Evolutionary conservation across 2,888 invertebrate species (phyloP), one percentile per base, ranked within the genome.

Genomic region (Baccha elongata): DNA sequence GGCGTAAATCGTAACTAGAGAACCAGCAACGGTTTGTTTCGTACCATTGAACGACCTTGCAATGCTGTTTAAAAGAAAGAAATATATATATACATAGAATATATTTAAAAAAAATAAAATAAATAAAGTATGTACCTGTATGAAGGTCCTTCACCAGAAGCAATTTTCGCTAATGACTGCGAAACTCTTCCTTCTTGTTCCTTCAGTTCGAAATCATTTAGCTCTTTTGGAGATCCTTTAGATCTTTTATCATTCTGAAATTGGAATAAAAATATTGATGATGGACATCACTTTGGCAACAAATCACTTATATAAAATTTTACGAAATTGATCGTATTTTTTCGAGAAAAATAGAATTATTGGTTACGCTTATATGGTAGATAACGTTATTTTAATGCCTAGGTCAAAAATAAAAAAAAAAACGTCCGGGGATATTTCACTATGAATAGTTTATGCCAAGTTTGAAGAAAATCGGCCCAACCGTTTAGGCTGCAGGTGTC

Each of bases 1-100:
- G 55, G 93, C 92, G 84, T 92, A 91, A 40, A 95, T 92, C 86
- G 91, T 92, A 37, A 93, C 93, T 3, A 80, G 17, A 15, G 55
- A 55, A 50, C 80, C 75, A 21, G 68, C 75, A 7, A 80, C 75
- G 1, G 68, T 21, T 55, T 75, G 75, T 37, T 46, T 64, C 10
- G 75, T 75, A 15, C 75, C 80, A 55, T 35, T 55, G 26, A 64
- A 58, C n/a, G 46, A 1, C 40, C 42, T 68, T 10, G 64, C 48
- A 50, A 80, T 69, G 32, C 69, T 76, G 37, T 44, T 44, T 13
- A 11, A 7, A n/a, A 5, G 6, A 23, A 23, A 48, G 4, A 6
- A 13, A n/a, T n/a, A 2, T 26, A 48, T 15, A n/a, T 26, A 8
- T 48, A n/a, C 35, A 4, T 21, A 10, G n/a, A n/a, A 23, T 13